A percentile compares a stretch with the other conserved stretches of the same genome.
Evolutionary conservation across 2,888 invertebrate genomes (phyloP).

Genomic region (Drosophila anomalipes): DNA sequence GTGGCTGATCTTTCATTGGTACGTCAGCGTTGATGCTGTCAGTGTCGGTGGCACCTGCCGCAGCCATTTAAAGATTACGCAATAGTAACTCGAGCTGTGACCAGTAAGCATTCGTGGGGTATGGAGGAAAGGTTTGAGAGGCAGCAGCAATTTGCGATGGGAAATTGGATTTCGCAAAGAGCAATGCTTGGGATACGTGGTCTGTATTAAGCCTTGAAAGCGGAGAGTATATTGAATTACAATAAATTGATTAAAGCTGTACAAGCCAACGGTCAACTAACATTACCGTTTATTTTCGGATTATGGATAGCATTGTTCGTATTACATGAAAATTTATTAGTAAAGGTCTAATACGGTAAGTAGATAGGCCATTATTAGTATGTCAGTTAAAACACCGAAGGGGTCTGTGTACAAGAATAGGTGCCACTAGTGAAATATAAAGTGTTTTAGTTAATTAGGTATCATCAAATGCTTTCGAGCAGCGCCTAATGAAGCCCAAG

Average conservation of each 20-base stretch:
- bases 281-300: conserved; percentile 6
- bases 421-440: background rate
- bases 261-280: conserved; percentile 19
- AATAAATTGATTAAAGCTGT: conserved; percentile 30
- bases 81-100: conserved; percentile 49
- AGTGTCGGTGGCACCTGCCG: conserved; percentile 37
- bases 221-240: conserved; percentile 20
- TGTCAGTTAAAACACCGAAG: background rate
- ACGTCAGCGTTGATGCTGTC: conserved; percentile 25
- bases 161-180: conserved; percentile 47
- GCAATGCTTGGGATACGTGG: conserved; percentile 19
- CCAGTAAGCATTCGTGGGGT: conserved; percentile 42
- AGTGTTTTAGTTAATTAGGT: background rate
- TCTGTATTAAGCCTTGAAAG: conserved; percentile 14
- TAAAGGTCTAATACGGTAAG: background rate
- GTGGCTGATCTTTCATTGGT: conserved; percentile 13
- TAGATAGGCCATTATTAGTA: background rate
- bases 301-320: background rate
- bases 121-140: conserved; percentile 16
- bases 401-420: background rate
- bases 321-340: background rate
- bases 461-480: background rate
- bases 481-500: background rate
- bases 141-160: conserved; percentile 37
- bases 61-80: conserved; percentile 15